A percentile compares a stretch with the other conserved stretches of the same genome.
phyloP scores from a whole-genome alignment of 2,888 invertebrate species.

The Elgonia sp. region DNA sequence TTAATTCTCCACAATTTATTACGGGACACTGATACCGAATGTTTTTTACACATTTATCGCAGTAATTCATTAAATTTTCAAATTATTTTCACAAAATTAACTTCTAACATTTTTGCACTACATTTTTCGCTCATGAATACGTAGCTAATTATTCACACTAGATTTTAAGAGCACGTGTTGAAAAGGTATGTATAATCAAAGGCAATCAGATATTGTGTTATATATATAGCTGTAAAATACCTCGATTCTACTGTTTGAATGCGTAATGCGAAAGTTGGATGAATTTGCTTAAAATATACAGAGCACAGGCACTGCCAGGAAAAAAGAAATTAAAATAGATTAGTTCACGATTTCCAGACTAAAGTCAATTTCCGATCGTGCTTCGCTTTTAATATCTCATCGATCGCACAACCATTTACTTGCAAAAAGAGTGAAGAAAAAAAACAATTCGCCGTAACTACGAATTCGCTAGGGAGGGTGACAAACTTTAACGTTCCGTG shows the following conservation, averaged over 20 bases:
- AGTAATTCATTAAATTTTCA: no score
- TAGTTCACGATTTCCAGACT: constrained; percentile 62
- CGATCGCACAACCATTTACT: constrained; percentile 56
- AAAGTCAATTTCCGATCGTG: constrained; percentile 71
- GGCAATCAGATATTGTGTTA: constrained; percentile 12
- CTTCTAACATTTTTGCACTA: not conserved
- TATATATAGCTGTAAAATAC: constrained; percentile 46
- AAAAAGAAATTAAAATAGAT: constrained; percentile 64
- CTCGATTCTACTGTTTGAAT: constrained; percentile 50
- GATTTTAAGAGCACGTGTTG: no score
- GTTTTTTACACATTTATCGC: no score
- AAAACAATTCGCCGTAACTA: constrained; percentile 41
- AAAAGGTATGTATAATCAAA: not conserved
- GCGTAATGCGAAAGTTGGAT: constrained; percentile 52
- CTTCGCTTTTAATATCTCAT: constrained; percentile 67
- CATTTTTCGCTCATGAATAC: not conserved
- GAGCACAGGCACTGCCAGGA: not conserved
- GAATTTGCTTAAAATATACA: constrained; percentile 61
- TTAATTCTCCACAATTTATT: no score
- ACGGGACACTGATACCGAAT: no score
- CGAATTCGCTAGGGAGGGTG: constrained; percentile 25
- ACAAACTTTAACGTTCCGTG: constrained; percentile 48
- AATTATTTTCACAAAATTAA: no score
- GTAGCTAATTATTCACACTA: no score
- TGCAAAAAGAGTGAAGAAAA: constrained; percentile 26